These are phyloP conservation scores for Drosophila nebulosa DNA, from an alignment of 1,140 invertebrate species.

Conservation along the genomic window DNA sequence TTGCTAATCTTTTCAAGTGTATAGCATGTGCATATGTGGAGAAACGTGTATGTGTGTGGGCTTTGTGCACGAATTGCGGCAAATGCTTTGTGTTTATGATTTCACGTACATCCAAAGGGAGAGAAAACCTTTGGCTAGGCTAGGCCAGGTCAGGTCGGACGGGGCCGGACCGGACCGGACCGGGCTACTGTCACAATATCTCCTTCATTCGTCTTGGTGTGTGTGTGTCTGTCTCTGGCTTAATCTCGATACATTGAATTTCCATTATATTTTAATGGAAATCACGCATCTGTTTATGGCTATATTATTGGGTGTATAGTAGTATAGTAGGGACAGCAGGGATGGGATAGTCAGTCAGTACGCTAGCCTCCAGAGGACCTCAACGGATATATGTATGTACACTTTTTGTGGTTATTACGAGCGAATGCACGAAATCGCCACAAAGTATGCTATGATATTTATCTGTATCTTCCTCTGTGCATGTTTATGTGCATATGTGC, in stretches of 20 bases:
- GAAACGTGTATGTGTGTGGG: background rate
- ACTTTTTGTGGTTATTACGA: constrained; percentile 34
- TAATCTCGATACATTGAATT: constrained; percentile 63
- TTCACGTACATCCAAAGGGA: constrained; percentile 32
- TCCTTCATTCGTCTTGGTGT: background rate
- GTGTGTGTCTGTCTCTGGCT: constrained; percentile 14
- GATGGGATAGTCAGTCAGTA: background rate
- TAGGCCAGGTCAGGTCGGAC: background rate
- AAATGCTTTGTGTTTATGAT: constrained; percentile 52
- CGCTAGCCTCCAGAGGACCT: background rate
- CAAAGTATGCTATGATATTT: constrained; percentile 5
- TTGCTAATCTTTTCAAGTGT: background rate
- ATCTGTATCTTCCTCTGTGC: background rate
- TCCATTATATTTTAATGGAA: constrained; percentile 64
- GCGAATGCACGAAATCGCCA: constrained; percentile 9
- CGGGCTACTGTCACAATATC: constrained; percentile 1
- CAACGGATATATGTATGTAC: constrained; percentile 33
- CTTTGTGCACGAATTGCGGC: constrained; percentile 35
- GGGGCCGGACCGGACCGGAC: too few species aligned
- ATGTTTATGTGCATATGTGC: background rate
- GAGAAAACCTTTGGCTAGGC: background rate
- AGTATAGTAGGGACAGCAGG: constrained; percentile 12
- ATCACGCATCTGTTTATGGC: constrained; percentile 61
- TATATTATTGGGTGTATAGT: constrained; percentile 11
- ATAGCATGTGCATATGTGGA: background rate